Evolutionary conservation across 2,797 vertebrate genomes (phyloP).

Genomic region (Aeoliscus strigatus): DNA sequence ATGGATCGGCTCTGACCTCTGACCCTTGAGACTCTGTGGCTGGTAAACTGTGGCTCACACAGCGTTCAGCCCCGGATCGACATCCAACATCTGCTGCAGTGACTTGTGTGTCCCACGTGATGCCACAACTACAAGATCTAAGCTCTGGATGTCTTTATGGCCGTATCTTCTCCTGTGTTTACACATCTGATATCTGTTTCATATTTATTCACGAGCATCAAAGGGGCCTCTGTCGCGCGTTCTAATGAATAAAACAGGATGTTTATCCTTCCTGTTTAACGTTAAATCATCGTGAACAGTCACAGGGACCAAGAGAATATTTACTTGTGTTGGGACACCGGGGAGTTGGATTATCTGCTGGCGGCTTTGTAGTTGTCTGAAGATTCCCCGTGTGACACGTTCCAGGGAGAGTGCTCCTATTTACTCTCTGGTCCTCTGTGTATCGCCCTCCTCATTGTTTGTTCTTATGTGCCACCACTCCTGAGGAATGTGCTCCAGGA

Average conservation of each 20-base stretch:
- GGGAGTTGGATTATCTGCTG: conserved; percentile 73
- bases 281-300: conserved; percentile 73
- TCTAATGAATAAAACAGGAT: conserved; percentile 81
- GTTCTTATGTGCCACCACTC: conserved; percentile 67
- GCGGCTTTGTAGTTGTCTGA: conserved; percentile 76
- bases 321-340: conserved; percentile 66
- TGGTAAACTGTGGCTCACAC: conserved; percentile 47
- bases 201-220: conserved; percentile 72
- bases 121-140: no score
- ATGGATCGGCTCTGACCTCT: conserved; percentile 53
- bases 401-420: conserved; percentile 69
- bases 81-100: no score
- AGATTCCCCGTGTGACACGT: conserved; percentile 67
- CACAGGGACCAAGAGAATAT: conserved; percentile 74
- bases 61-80: no score
- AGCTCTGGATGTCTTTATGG: no score
- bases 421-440: conserved; percentile 71
- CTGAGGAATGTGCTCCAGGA: conserved; percentile 44
- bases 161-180: conserved; percentile 11
- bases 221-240: conserved; percentile 66
- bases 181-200: conserved; percentile 57
- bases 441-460: conserved; percentile 69
- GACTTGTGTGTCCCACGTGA: no score
- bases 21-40: conserved; percentile 47
- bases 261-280: conserved; percentile 74